These are phyloP conservation scores for Rostratula benghalensis DNA, from an alignment of 2,113 vertebrate species.

Conservation along the genomic window DNA sequence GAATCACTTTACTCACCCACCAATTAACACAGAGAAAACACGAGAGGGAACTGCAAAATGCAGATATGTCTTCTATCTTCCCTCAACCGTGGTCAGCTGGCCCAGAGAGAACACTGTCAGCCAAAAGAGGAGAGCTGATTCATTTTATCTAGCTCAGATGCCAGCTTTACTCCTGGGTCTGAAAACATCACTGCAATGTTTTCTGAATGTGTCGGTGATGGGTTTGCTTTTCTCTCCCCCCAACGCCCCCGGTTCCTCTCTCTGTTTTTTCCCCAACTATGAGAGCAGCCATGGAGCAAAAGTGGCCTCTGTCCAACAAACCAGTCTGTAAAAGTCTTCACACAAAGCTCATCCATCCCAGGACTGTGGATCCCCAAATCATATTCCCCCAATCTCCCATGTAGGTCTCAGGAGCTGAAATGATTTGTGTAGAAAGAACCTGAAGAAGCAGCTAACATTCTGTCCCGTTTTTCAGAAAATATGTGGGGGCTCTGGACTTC, in stretches of 20 bases:
- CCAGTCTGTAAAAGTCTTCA: background rate
- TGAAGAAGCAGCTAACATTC: background rate
- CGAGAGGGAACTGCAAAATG: background rate
- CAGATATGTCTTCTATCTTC: background rate
- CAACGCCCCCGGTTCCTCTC: background rate
- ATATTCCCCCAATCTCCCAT: background rate
- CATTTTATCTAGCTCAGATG: background rate
- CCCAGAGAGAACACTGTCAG: background rate
- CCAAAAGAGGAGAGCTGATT: background rate
- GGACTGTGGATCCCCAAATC: background rate
- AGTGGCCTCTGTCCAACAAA: background rate
- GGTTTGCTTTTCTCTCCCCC: background rate
- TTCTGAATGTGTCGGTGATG: background rate
- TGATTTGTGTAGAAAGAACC: background rate
- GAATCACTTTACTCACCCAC: background rate
- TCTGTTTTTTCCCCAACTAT: background rate
- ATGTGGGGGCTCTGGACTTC: background rate
- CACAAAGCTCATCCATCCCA: background rate
- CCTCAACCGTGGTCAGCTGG: background rate
- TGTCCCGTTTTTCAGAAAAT: background rate
- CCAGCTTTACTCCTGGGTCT: background rate
- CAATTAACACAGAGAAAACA: background rate
- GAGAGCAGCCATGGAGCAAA: background rate
- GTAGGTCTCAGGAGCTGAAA: background rate
- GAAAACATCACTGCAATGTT: background rate